phyloP scores from a whole-genome alignment of 1,140 invertebrate species.

The Cotesia glomerata region DNA sequence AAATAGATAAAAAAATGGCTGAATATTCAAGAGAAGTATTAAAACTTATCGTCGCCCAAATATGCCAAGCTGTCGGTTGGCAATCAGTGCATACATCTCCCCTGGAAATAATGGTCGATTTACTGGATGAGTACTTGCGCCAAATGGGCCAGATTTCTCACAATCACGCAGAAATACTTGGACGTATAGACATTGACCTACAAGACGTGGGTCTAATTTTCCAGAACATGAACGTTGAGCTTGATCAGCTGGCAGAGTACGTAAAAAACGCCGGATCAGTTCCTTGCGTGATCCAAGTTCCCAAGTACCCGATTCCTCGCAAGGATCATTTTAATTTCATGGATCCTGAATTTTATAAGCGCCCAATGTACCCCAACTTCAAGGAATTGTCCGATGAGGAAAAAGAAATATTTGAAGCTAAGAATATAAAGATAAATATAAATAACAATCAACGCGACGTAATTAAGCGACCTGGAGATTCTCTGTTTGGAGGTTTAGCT shows the following conservation, averaged over 20 bases:
- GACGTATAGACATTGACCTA: constrained; percentile 82
- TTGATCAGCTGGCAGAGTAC: constrained; percentile 88
- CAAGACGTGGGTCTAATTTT: constrained; percentile 88
- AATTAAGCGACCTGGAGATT: constrained; percentile 64
- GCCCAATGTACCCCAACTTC: constrained; percentile 76
- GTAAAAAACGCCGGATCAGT: constrained; percentile 84
- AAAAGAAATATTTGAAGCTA: constrained; percentile 60
- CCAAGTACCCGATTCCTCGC: constrained; percentile 79
- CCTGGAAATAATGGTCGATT: constrained; percentile 88
- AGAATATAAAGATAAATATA: constrained; percentile 56
- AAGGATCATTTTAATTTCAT: constrained; percentile 86
- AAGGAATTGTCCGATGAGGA: too few species aligned
- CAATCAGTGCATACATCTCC: constrained; percentile 85
- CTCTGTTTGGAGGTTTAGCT: constrained; percentile 55
- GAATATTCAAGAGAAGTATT: constrained; percentile 70
- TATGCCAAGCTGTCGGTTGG: constrained; percentile 83
- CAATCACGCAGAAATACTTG: constrained; percentile 78
- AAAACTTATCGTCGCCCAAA: constrained; percentile 70
- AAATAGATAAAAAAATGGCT: constrained; percentile 39
- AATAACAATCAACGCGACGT: constrained; percentile 27
- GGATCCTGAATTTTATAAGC: constrained; percentile 90
- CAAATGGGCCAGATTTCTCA: constrained; percentile 78
- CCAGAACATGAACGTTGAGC: constrained; percentile 79
- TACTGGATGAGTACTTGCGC: constrained; percentile 81
- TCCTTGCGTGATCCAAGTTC: constrained; percentile 70